phyloP scores from a whole-genome alignment of 2,888 invertebrate genomes.

The Clivina fossor region DNA sequence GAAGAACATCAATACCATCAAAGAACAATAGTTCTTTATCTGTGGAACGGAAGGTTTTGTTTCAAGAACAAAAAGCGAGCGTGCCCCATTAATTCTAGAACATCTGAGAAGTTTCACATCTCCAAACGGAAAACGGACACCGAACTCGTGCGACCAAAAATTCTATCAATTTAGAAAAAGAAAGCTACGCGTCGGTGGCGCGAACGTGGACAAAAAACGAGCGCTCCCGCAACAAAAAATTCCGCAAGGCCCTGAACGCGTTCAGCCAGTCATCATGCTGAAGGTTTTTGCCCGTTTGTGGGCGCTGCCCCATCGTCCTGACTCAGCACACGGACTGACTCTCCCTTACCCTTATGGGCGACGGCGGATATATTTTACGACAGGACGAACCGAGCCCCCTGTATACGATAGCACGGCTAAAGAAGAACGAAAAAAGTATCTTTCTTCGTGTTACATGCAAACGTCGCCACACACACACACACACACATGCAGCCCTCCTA shows the following conservation, averaged over 20 bases:
- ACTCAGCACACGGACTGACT: constrained; percentile 17
- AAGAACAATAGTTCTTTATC: too few species aligned
- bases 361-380: constrained; percentile 25
- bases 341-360: constrained; percentile 1
- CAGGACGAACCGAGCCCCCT: constrained; percentile 11
- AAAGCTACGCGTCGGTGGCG: too few species aligned
- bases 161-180: constrained; percentile 31
- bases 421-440: constrained; percentile 25
- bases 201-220: constrained; percentile 7
- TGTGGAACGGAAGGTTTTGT: constrained; percentile 17
- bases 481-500: too few species aligned
- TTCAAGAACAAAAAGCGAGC: constrained; percentile 17
- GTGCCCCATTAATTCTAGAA: constrained; percentile 25
- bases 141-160: constrained; percentile 16
- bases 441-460: constrained; percentile 18
- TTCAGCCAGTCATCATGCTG: constrained; percentile 25
- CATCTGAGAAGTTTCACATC: constrained; percentile 18
- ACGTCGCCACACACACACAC: constrained; percentile 21
- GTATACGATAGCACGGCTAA: constrained; percentile 23
- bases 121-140: constrained; percentile 20
- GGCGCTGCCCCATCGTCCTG: constrained; percentile 21
- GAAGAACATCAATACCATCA: too few species aligned
- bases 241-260: constrained; percentile 25
- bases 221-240: too few species aligned
- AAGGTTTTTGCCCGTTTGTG: constrained; percentile 10